Conservation (phyloP, 2,888 invertebrate genomes). For the Callimorpha dominula region DNA sequence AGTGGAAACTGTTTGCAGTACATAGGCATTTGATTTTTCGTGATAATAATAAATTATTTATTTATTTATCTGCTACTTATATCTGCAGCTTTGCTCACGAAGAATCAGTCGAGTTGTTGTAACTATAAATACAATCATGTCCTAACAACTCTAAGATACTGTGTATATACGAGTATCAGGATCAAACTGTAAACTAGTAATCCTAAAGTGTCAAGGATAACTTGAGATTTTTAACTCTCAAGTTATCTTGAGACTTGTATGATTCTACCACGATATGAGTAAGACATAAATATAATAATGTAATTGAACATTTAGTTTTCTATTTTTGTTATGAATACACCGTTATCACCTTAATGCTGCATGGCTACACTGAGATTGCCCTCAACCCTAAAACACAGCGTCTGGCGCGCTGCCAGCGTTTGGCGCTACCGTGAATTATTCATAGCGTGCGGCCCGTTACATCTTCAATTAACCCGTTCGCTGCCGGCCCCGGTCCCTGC, state of each 20-base stretch:
- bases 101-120: too few species aligned
- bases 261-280: neutral
- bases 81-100: too few species aligned
- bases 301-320: neutral
- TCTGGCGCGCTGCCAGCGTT: constrained; percentile 48
- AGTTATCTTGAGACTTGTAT: neutral
- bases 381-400: constrained; percentile 43
- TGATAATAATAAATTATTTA: too few species aligned
- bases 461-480: constrained; percentile 59
- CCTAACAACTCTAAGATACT: too few species aligned
- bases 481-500: constrained; percentile 26
- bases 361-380: constrained; percentile 34
- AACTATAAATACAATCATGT: neutral
- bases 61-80: too few species aligned
- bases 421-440: constrained; percentile 54
- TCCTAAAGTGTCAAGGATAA: neutral
- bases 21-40: neutral
- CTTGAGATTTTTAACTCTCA: neutral
- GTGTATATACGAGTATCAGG: too few species aligned
- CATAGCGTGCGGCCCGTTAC: constrained; percentile 57
- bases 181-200: neutral
- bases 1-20: neutral
- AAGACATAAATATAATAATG: neutral
- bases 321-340: neutral
- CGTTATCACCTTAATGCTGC: constrained; percentile 21